Conservation (phyloP, 2,888 invertebrate genomes). For the Dryocosmus kuriphilus region DNA sequence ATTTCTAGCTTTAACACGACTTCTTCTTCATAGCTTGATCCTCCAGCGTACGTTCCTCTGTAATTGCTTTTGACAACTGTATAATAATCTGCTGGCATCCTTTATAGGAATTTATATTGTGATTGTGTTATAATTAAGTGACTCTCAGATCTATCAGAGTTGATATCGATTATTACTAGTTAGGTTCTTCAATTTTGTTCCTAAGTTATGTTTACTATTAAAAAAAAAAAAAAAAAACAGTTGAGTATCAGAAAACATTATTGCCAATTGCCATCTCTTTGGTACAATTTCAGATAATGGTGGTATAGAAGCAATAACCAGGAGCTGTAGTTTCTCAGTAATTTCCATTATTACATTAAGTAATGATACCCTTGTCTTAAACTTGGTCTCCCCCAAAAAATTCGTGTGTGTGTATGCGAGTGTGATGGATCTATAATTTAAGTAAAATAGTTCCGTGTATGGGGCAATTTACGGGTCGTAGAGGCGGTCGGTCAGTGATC, state of each 20-base stretch:
- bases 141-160: not conserved
- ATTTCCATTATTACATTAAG: constrained; percentile 1
- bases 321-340: constrained; percentile 56
- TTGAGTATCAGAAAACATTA: not conserved
- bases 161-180: too few relatives aligned
- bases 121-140: not conserved
- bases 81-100: not conserved
- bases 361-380: constrained; percentile 22
- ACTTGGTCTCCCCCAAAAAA: not conserved
- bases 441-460: constrained; percentile 40
- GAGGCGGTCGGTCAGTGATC: constrained; percentile 68
- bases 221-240: too few relatives aligned
- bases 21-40: not conserved
- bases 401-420: not conserved
- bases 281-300: not conserved
- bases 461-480: constrained; percentile 59
- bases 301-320: not conserved
- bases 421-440: not conserved
- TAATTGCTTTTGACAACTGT: not conserved
- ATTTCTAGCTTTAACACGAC: not conserved
- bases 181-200: too few relatives aligned
- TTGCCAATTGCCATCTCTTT: not conserved
- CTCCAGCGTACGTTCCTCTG: not conserved
- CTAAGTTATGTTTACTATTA: too few relatives aligned
- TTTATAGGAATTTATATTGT: not conserved